A percentile compares a stretch with the other conserved stretches of the same genome.
Conservation (phyloP, 2,888 invertebrate genomes). For the Quadroppia sp. region DNA sequence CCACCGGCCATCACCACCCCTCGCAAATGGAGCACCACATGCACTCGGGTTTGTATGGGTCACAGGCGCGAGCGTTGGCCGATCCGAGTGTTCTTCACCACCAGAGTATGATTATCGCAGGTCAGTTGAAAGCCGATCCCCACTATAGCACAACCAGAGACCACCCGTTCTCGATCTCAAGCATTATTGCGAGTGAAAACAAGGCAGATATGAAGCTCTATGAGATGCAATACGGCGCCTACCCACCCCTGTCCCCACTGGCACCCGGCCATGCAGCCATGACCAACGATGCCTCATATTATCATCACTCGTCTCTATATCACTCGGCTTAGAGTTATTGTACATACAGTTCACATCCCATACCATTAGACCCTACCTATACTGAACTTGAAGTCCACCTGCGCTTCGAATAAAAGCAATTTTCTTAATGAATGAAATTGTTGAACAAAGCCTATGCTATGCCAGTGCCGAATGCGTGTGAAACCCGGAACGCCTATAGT, state of each 20-base stretch:
- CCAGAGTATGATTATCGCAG: conserved; percentile 55
- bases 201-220: conserved; percentile 48
- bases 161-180: conserved; percentile 92
- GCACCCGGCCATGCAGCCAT: conserved; percentile 49
- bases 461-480: conserved; percentile 13
- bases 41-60: conserved; percentile 43
- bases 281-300: conserved; percentile 46
- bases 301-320: conserved; percentile 43
- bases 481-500: conserved; percentile 34
- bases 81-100: conserved; percentile 65
- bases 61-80: conserved; percentile 56
- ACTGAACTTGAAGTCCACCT: conserved; percentile 22
- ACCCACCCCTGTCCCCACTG: conserved; percentile 52
- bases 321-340: conserved; percentile 32
- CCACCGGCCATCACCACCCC: conserved; percentile 44
- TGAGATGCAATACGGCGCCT: conserved; percentile 47
- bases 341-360: conserved; percentile 38
- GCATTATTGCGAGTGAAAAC: conserved; percentile 65
- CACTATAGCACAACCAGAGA: conserved; percentile 54
- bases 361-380: conserved; percentile 41
- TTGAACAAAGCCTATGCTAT: conserved; percentile 3
- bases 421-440: conserved; percentile 7
- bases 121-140: conserved; percentile 51
- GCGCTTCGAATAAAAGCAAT: conserved; percentile 25
- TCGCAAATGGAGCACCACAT: conserved; percentile 44